Evolutionary conservation across 2,113 vertebrate species (phyloP), one percentile per base, ranked within the genome.

Genomic region (Pithys albifrons): DNA sequence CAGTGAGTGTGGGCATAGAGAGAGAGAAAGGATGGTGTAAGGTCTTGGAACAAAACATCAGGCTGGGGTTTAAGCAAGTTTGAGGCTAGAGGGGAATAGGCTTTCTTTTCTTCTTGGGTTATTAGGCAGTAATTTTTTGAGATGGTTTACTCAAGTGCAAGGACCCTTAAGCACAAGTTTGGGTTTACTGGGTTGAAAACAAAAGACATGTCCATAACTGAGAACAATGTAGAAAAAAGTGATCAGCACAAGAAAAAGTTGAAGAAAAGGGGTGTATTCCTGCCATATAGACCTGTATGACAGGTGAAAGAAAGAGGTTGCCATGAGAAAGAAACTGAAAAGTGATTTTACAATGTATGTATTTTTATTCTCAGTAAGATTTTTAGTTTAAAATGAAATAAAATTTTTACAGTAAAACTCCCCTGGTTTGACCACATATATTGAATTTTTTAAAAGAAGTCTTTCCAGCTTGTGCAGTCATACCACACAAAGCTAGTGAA

Each of bases 21-120:
- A 91, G 55, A 91, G 27, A 81, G 58, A 84, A 89, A 95, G 73
- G 70, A 65, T 89, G 91, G 84, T 82, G 93, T 70, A 97, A 97
- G 84, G 39, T 92, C 93, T 91, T 97, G 94, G 93, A 95, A 93
- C 31, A 85, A 95, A 95, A 75, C 39, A 67, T 28, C 14, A 41
- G 49, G 13, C 71, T 85, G 59, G 75, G 14, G 25, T 88, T 97
- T 85, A 85, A 95, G 75, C 37, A 95, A 95, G 62, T 96, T 92
- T 5, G 5, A 95, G 89, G 91, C 88, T 80, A 96, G 93, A 96
- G 93, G 93, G 91, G 78, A 95, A 81, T 6, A 73, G 23, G 33
- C 43, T 35, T 76, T 33, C 51, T 74, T 73, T 20, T 80, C 35
- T n/a, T 81, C 33, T 65, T 70, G 52, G 5, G 14, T 71, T 75